These are phyloP conservation scores for Chesias legatella DNA, from an alignment of 2,888 invertebrate species.

Conservation along the genomic window DNA sequence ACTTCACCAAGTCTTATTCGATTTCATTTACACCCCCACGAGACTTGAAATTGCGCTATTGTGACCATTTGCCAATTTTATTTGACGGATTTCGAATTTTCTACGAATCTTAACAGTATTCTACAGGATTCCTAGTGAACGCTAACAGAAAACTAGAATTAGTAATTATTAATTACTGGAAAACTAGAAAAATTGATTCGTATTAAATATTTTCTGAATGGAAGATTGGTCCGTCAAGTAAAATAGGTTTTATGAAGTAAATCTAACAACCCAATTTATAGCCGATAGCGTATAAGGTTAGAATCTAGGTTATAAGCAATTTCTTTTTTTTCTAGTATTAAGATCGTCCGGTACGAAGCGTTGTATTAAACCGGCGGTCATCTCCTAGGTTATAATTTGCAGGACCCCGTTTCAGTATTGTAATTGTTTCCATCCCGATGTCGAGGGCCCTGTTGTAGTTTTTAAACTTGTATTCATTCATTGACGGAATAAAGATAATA, in stretches of 20 bases:
- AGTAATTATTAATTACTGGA: no score
- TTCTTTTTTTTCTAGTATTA: constrained; percentile 22
- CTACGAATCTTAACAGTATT: no score
- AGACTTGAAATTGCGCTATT: no score
- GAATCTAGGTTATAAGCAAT: constrained; percentile 16
- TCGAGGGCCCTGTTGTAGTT: constrained; percentile 38
- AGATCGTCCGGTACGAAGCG: neutral
- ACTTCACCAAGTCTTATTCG: no score
- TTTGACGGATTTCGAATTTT: no score
- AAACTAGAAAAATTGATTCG: no score
- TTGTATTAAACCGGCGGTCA: constrained; percentile 1
- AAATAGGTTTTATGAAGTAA: constrained; percentile 6
- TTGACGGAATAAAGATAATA: constrained; percentile 36
- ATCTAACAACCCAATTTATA: constrained; percentile 11
- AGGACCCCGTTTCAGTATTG: constrained; percentile 40
- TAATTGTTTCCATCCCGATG: constrained; percentile 18
- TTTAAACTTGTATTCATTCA: constrained; percentile 52
- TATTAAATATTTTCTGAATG: no score
- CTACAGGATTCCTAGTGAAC: no score
- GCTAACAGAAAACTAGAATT: no score
- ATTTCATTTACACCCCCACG: no score
- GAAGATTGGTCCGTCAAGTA: constrained; percentile 4
- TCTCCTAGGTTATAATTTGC: constrained; percentile 10
- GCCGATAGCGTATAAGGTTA: constrained; percentile 15
- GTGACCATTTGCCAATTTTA: no score